Base-by-base conservation (phyloP, 37 sponge, comb jelly and placozoan genomes). In the Spongilla lacustris region DNA sequence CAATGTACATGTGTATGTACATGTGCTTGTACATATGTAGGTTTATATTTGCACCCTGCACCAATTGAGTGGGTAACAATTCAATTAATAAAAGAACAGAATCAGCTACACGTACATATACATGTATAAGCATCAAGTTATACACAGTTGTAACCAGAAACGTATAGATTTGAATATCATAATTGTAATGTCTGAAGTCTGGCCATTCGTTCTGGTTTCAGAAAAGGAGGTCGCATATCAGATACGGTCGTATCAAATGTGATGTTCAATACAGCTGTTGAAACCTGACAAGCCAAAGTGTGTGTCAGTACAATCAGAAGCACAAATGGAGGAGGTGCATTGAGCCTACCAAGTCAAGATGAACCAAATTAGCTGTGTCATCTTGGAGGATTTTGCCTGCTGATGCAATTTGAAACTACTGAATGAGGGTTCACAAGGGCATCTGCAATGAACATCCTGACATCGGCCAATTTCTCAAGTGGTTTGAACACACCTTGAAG, bases 401-500 rank as follows among this genome's bases (percentile, higher is more conserved):
- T 0, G 81, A 79, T 5, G 82, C 75, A 46, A 94, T 80, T 68
- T 4, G 81, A 76, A 78, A 85, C 91, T 2, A 67, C 29, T 28
- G 50, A 74, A 12, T 68, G 32, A 37, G 69, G 87, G 67, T 80
- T 22, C 10, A 37, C 49, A 31, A 94, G 73, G 30, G 74, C 76
- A 22, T 66, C 70, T 10, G 75, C 69, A 17, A 94, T 72, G 67
- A 91, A 85, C 37, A 67, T 76, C 36, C 95, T 81, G 8, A 94
- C 89, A 29, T 77, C 89, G 21, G 58, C 68, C 22, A 94, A 31
- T 71, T 76, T 79, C 68, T 94, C 95, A 36, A 86, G 33, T 30
- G 95, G 95, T 24, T 83, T n/a, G 46, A 94, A 94, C 6, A 88
- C 78, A 67, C 92, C 95, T 94, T 58, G 58, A 4, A 46, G 8